Percentiles rank a stretch among this genome's conserved stretches.
Evolutionary conservation across 2,113 vertebrate genomes (phyloP).

Genomic region (Acinonyx jubatus): DNA sequence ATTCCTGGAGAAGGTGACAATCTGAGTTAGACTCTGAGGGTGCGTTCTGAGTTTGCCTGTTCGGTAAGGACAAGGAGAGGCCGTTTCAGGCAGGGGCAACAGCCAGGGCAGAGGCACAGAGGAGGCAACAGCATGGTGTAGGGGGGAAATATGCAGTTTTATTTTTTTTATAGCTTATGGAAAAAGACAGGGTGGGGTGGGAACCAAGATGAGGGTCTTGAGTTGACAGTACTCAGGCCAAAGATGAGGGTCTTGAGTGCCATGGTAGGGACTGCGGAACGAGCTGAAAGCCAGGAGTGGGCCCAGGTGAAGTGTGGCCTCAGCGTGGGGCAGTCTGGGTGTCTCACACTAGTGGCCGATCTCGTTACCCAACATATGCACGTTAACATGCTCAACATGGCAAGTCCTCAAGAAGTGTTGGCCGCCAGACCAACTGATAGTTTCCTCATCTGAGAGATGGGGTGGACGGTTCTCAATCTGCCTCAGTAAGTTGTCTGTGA

Average conservation of each 20-base stretch:
- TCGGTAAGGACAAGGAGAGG: neutral
- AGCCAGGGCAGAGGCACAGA: neutral
- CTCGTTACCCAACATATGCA: neutral
- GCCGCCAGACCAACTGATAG: neutral
- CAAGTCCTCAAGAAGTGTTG: neutral
- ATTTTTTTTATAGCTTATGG: neutral
- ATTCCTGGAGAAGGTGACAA: neutral
- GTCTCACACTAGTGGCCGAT: neutral
- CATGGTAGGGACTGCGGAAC: neutral
- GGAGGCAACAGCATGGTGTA: neutral
- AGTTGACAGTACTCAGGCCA: too few species aligned
- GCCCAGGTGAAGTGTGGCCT: too few species aligned
- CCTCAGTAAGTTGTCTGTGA: neutral
- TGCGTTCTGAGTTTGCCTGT: too few species aligned
- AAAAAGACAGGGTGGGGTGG: neutral
- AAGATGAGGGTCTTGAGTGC: neutral
- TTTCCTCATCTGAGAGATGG: neutral
- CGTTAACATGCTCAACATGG: rapidly evolving
- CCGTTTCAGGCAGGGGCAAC: neutral
- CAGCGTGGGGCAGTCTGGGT: rapidly evolving
- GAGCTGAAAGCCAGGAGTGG: rapidly evolving
- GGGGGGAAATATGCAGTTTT: neutral
- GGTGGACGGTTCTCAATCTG: rapidly evolving
- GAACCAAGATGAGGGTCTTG: too few species aligned
- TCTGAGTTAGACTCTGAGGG: neutral